Evolutionary conservation across 2,888 invertebrate species (phyloP), one percentile per base, ranked within the genome.

Genomic region (Hydroisotoma schaefferi): DNA sequence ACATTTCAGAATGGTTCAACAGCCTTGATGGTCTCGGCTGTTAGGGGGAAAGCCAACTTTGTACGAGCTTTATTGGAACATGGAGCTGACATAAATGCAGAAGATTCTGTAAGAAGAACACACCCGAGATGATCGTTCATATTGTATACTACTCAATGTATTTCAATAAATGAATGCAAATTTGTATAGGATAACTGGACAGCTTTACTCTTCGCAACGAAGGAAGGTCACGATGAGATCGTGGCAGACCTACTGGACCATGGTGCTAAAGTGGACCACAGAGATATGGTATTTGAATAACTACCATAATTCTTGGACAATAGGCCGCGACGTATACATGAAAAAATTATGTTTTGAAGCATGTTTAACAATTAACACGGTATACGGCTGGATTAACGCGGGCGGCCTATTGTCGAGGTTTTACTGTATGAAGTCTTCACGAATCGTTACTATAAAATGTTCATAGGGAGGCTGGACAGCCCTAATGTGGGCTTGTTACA

Each of bases 391-490:
- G n/a, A n/a, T n/a, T n/a, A n/a, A n/a, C n/a, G n/a, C n/a, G n/a
- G n/a, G n/a, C n/a, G n/a, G n/a, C n/a, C n/a, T n/a, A n/a, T n/a
- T n/a, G n/a, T n/a, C n/a, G n/a, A n/a, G n/a, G n/a, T n/a, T n/a
- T n/a, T n/a, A n/a, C n/a, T n/a, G n/a, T n/a, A n/a, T n/a, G n/a
- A n/a, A n/a, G n/a, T n/a, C n/a, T n/a, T n/a, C n/a, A n/a, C n/a
- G n/a, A n/a, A n/a, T n/a, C n/a, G n/a, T n/a, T n/a, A n/a, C n/a
- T n/a, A n/a, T n/a, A n/a, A n/a, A n/a, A n/a, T n/a, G n/a, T n/a
- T n/a, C n/a, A n/a, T n/a, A 94, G 94, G 94, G 94, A 71, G 94
- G 93, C 37, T 99, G 98, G 98, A 90, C 94, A 2, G 84, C 97
- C 0, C 82, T 99, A 57, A 93, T 98, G 88, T 99, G 98, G 98